Conservation (phyloP, 2,797 vertebrate species). For the Amblyopsis hoosieri region DNA sequence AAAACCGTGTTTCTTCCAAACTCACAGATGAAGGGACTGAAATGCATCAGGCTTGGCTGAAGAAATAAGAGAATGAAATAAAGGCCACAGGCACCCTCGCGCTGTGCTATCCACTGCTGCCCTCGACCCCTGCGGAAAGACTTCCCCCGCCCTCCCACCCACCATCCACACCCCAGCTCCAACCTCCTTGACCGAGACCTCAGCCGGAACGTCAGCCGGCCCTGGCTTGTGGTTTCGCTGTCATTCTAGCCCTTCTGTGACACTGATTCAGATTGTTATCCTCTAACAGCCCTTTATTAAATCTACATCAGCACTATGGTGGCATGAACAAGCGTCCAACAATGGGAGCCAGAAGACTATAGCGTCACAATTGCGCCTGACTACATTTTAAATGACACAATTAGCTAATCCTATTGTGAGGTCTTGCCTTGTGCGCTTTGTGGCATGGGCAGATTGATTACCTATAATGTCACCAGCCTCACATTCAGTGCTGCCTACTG, state of each 20-base stretch:
- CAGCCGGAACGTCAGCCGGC: slow-evolving; percentile 20
- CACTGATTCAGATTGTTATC: slow-evolving; percentile 36
- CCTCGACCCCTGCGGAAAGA: slow-evolving; percentile 22
- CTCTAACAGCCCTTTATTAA: slow-evolving; percentile 55
- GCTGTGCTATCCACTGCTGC: slow-evolving; percentile 48
- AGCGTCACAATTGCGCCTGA: background rate
- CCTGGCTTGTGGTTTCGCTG: slow-evolving; percentile 31
- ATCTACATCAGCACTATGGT: slow-evolving; percentile 38
- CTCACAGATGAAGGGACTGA: slow-evolving; percentile 54
- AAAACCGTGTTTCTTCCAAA: slow-evolving; percentile 52
- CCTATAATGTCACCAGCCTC: slow-evolving; percentile 37
- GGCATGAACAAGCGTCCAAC: slow-evolving; percentile 28
- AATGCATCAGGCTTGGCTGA: slow-evolving; percentile 38
- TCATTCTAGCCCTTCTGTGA: slow-evolving; percentile 21
- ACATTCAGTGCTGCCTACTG: slow-evolving; percentile 33
- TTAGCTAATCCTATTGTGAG: no score
- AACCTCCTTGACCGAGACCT: slow-evolving; percentile 30
- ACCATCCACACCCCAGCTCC: no score
- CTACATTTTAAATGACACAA: background rate
- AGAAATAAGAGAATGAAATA: slow-evolving; percentile 49
- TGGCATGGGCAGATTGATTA: slow-evolving; percentile 37
- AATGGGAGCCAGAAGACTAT: slow-evolving; percentile 3
- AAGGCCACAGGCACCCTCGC: slow-evolving; percentile 32
- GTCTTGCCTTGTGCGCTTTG: no score
- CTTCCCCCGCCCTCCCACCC: slow-evolving; percentile 3